Percentiles rank a stretch among this genome's conserved stretches.
These are phyloP conservation scores for Antrozous pallidus DNA, from an alignment of 2,797 vertebrate genomes.

Conservation along the genomic window DNA sequence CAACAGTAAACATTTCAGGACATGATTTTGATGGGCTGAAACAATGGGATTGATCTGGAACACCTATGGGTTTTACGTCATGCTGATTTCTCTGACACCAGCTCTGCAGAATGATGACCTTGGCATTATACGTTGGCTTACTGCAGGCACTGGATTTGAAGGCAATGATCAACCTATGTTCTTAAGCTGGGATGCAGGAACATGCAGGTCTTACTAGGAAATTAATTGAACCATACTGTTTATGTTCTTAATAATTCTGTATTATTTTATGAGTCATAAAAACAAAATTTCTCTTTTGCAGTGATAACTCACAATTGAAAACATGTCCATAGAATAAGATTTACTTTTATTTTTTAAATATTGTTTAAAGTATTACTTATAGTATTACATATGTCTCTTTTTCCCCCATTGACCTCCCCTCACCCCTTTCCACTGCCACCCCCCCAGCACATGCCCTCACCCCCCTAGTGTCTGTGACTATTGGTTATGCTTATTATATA, in stretches of 20 bases:
- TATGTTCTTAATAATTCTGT: background rate
- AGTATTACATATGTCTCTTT: too few species aligned
- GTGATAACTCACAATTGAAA: background rate
- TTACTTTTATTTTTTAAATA: background rate
- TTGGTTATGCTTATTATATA: too few species aligned
- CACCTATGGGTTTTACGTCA: background rate
- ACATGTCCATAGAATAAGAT: background rate
- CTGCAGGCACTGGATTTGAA: background rate
- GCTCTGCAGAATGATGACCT: background rate
- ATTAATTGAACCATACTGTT: background rate
- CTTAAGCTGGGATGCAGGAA: background rate
- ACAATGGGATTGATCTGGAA: background rate
- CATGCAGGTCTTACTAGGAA: background rate
- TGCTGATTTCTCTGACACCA: background rate
- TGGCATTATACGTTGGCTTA: background rate
- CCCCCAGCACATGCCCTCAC: too few species aligned
- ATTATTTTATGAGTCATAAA: constrained; percentile 1
- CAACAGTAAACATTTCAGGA: background rate
- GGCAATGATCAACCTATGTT: background rate
- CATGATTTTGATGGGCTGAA: background rate
- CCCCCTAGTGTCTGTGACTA: too few species aligned
- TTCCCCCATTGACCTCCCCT: too few species aligned
- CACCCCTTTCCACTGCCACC: accelerated
- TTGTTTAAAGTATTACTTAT: too few species aligned
- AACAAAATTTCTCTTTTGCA: background rate